Base-by-base conservation (phyloP, 2,888 invertebrate species). In the Tortrix viridana region DNA sequence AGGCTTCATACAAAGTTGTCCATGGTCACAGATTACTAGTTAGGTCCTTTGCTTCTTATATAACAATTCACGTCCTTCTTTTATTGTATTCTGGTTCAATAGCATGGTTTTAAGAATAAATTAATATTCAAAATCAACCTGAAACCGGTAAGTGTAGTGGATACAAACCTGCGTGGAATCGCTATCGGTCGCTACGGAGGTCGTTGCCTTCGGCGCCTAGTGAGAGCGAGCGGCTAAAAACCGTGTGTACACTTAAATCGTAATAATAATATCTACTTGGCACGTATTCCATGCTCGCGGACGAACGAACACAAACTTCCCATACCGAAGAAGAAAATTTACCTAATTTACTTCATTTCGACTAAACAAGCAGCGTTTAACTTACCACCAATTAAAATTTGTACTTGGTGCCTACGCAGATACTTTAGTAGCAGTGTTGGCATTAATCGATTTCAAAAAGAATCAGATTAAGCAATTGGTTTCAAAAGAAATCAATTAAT, bases 171-270 rank as follows among this genome's bases (percentile, higher is more conserved):
- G 50, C 44, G 50, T 56, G 48, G 32, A 52, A 38, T 62, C 41
- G 74, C 80, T 88, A 88, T 88, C 88, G 86, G 88, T 82, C 87
- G 82, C 81, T 86, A 49, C 44, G 59, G 58, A 59, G 63, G 62
- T 66, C 63, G 59, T 63, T 53, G 53, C 53, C 53, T 12, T 53
- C 62, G 48, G 59, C 48, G 47, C 18, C 19, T 23, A 41, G 52
- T 52, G 53, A 58, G 16, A 47, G 68, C 65, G 56, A n/a, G n/a
- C 50, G 57, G 56, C 54, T 54, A 65, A 76, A 81, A 82, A 81
- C 75, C 70, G 75, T 67, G 71, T 38, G 61, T 37, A 32, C 47
- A 14, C 41, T 63, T 18, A 37, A 48, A 16, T 47, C 52, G 52
- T 77, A 82, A 82, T 77, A 80, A 77, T 71, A 75, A 73, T 74